phyloP scores from a whole-genome alignment of 2,113 vertebrate species.

The Eira barbara region DNA sequence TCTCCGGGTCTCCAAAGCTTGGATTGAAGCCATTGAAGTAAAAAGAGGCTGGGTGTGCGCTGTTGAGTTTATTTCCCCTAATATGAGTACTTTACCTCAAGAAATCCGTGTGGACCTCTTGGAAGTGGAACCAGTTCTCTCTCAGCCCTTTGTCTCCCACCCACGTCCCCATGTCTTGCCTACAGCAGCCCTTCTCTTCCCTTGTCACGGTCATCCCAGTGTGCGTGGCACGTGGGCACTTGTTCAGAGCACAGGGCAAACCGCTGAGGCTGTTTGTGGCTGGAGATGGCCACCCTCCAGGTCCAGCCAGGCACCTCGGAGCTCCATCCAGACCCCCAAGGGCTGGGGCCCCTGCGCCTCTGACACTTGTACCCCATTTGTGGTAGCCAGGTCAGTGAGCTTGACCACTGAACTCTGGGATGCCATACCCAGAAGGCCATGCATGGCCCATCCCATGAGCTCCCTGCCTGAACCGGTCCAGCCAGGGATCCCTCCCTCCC shows the following conservation, averaged over 20 bases:
- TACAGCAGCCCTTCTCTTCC: fast-evolving
- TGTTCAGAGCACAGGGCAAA: background rate
- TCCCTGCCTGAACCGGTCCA: background rate
- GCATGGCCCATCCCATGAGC: background rate
- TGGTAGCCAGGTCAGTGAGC: background rate
- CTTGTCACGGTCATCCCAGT: fast-evolving
- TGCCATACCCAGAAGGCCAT: background rate
- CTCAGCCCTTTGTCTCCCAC: background rate
- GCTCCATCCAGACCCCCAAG: background rate
- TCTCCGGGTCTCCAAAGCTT: constrained; percentile 35
- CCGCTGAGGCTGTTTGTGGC: background rate
- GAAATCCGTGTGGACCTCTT: background rate
- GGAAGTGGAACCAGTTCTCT: background rate
- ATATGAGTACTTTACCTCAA: background rate
- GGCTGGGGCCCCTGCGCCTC: background rate
- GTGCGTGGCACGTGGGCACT: fast-evolving
- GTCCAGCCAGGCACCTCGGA: background rate
- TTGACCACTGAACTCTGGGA: background rate
- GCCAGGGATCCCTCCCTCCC: background rate
- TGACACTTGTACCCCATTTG: background rate
- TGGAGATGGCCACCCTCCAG: background rate
- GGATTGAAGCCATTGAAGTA: background rate
- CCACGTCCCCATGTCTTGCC: too few species aligned
- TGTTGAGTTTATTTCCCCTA: background rate
- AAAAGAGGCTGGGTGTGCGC: background rate